A percentile compares a stretch with the other conserved stretches of the same genome.
Conservation (phyloP, 1,140 invertebrate species). For the Macrobrachium nipponense region DNA sequence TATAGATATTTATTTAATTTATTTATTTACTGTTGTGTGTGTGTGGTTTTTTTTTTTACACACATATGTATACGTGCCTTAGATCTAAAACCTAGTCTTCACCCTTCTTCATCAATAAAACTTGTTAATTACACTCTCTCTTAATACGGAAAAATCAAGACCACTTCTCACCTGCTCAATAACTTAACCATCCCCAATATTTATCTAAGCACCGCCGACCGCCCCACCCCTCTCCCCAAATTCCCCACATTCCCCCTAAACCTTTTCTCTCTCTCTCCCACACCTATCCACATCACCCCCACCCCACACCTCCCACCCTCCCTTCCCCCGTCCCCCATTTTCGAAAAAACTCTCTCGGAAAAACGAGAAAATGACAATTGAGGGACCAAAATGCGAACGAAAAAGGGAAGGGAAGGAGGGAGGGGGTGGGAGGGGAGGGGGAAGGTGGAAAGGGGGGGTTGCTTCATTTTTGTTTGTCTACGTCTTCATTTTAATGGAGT, state of each 20-base stretch:
- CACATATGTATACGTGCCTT: too few species aligned
- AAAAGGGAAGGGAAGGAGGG: not conserved
- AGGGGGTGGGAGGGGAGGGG: not conserved
- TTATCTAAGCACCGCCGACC: not conserved
- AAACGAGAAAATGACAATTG: slow-evolving; percentile 54
- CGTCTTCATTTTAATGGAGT: slow-evolving; percentile 53
- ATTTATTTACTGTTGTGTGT: too few species aligned
- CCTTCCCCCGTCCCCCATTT: not conserved
- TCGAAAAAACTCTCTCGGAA: not conserved
- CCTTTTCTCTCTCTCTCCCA: not conserved
- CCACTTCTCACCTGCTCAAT: too few species aligned
- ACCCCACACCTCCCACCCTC: not conserved
- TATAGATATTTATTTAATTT: too few species aligned
- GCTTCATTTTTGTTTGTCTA: slow-evolving; percentile 55
- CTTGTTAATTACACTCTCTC: too few species aligned
- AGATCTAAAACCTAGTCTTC: too few species aligned
- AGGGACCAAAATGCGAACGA: slow-evolving; percentile 46
- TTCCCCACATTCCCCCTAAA: not conserved
- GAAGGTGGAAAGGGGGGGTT: not conserved
- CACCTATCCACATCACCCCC: not conserved
- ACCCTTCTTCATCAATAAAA: too few species aligned
- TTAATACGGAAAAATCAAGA: too few species aligned
- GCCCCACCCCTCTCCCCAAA: slow-evolving; percentile 7
- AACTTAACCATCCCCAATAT: not conserved
- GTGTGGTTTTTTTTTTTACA: too few species aligned